Percentiles rank a stretch among this genome's conserved stretches.
phyloP scores from a whole-genome alignment of 2,888 invertebrate species.

The Eristalis tenax region DNA sequence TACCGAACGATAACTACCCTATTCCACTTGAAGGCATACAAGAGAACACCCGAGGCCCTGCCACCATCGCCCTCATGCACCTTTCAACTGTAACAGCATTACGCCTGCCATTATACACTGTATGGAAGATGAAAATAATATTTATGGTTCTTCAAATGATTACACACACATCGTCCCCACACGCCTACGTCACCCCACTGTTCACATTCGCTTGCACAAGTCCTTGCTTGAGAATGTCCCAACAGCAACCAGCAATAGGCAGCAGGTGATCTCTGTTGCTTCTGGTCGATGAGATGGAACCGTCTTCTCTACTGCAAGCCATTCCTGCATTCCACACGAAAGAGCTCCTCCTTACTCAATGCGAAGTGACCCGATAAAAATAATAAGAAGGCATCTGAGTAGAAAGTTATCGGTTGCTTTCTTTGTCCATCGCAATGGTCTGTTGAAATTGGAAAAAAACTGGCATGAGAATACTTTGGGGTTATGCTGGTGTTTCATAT shows the following conservation, averaged over 20 bases:
- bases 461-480: conserved; percentile 17
- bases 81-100: conserved; percentile 39
- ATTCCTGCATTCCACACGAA: conserved; percentile 1
- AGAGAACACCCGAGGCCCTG: neutral
- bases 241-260: conserved; percentile 14
- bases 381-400: conserved; percentile 55
- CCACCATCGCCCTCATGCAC: conserved; percentile 16
- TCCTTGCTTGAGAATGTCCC: conserved; percentile 19
- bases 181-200: conserved; percentile 8
- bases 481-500: conserved; percentile 14
- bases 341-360: conserved; percentile 23
- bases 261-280: conserved; percentile 65
- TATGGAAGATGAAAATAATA: conserved; percentile 62
- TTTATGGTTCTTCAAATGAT: conserved; percentile 69
- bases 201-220: conserved; percentile 21
- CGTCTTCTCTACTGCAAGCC: conserved; percentile 43
- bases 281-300: neutral
- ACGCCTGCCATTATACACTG: conserved; percentile 48
- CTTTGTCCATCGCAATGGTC: conserved; percentile 10
- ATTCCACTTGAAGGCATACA: conserved; percentile 46
- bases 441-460: conserved; percentile 52
- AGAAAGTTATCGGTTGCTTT: conserved; percentile 42
- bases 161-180: conserved; percentile 55
- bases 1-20: conserved; percentile 62
- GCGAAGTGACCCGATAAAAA: conserved; percentile 69